Conservation (phyloP, 2,797 vertebrate genomes). For the Paratrypauchen microcephalus region DNA sequence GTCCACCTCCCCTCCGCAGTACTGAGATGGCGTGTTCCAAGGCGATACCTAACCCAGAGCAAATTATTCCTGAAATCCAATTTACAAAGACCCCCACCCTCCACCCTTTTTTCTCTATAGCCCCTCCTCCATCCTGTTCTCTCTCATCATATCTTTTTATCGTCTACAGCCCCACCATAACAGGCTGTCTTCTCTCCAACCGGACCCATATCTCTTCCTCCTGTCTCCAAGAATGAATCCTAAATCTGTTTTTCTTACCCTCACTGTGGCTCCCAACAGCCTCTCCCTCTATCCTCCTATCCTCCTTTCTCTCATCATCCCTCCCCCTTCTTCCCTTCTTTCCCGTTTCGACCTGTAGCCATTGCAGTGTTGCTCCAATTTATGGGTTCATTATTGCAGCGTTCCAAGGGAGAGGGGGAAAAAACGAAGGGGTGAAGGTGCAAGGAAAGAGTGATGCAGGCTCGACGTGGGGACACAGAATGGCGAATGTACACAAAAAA, state of each 20-base stretch:
- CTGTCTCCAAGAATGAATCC: slow-evolving; percentile 63
- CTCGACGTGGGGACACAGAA: slow-evolving; percentile 39
- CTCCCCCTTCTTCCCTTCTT: slow-evolving; percentile 39
- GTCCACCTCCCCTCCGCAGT: slow-evolving; percentile 84
- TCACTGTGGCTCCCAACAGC: slow-evolving; percentile 22
- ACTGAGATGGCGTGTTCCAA: slow-evolving; percentile 86
- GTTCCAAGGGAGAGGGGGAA: slow-evolving; percentile 44
- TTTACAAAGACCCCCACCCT: slow-evolving; percentile 51
- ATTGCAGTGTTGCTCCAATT: slow-evolving; percentile 80
- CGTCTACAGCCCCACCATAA: slow-evolving; percentile 34
- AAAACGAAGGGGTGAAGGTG: slow-evolving; percentile 38
- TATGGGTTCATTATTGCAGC: slow-evolving; percentile 83
- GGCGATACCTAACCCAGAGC: slow-evolving; percentile 80
- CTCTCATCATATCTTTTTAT: slow-evolving; percentile 19
- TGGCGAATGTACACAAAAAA: slow-evolving; percentile 33
- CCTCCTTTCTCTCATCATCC: slow-evolving; percentile 42
- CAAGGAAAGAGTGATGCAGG: slow-evolving; percentile 45
- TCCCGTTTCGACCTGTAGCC: slow-evolving; percentile 71
- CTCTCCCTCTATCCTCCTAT: slow-evolving; percentile 42
- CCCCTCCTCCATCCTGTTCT: slow-evolving; percentile 25
- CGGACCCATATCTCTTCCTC: slow-evolving; percentile 65
- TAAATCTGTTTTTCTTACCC: slow-evolving; percentile 24
- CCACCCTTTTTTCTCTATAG: background rate
- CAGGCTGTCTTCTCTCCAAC: slow-evolving; percentile 61
- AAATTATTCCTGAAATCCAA: slow-evolving; percentile 75